Conservation (phyloP, 2,797 vertebrate species). For the Potorous gilbertii region DNA sequence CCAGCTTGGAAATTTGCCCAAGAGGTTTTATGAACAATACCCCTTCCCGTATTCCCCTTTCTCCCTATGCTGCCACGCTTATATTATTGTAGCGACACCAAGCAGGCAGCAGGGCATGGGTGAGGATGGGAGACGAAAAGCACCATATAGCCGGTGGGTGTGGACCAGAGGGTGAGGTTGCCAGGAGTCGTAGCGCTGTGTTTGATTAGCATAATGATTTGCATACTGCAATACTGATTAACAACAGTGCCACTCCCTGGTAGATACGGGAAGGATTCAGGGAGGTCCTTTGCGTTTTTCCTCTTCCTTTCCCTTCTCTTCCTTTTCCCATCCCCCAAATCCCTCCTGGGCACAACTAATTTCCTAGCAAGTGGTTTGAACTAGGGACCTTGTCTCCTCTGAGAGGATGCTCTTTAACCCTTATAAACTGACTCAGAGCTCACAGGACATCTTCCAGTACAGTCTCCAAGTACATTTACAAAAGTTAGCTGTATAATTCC, state of each 20-base stretch:
- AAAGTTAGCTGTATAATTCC: neutral
- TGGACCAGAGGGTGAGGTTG: slow-evolving; percentile 61
- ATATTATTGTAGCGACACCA: neutral
- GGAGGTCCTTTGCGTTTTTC: slow-evolving; percentile 58
- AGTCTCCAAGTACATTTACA: neutral
- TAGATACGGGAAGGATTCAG: slow-evolving; percentile 73
- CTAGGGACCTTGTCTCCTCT: neutral
- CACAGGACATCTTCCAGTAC: neutral
- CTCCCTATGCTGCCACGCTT: neutral
- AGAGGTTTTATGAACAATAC: neutral
- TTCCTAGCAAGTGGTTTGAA: slow-evolving; percentile 24
- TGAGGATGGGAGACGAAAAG: slow-evolving; percentile 60
- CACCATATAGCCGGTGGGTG: slow-evolving; percentile 63
- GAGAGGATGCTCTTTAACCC: neutral
- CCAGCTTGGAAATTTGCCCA: neutral
- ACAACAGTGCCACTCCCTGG: slow-evolving; percentile 81
- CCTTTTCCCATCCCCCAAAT: slow-evolving; percentile 35
- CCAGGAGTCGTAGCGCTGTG: slow-evolving; percentile 52
- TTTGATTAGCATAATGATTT: slow-evolving; percentile 75
- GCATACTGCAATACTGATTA: slow-evolving; percentile 80
- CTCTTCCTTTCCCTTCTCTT: neutral
- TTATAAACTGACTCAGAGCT: neutral
- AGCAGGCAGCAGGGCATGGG: neutral
- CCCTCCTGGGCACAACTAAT: slow-evolving; percentile 25
- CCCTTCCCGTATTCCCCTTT: neutral